Evolutionary conservation across 2,888 invertebrate genomes (phyloP), one percentile per base, ranked within the genome.

Genomic region (Ceraclea dissimilis): DNA sequence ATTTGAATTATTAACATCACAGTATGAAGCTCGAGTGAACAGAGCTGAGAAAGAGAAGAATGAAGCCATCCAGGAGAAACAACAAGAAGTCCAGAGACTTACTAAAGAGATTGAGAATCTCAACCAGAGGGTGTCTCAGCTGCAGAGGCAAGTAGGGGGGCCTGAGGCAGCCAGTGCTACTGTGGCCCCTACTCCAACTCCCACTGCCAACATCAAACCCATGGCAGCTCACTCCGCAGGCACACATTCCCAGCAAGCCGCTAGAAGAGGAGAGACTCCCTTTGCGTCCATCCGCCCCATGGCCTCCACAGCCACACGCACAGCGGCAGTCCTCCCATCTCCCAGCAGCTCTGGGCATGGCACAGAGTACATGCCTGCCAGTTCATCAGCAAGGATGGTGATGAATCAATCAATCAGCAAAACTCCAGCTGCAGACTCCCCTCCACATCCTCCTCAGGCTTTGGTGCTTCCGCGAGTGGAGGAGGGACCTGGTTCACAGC

Each of bases 221-320:
- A 92, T 95, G 87, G 89, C 94, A 2, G 55, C 55, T 16, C 55
- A 55, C 46, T 56, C 56, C 17, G 56, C 52, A n/a, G 76, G 77
- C 51, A 73, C 76, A 61, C 75, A 71, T 1, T 56, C 58, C 4
- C 76, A 75, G 61, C 76, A 75, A 63, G 66, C 79, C 19, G 83
- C 88, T 70, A 81, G 88, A 60, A 85, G 86, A 2, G 82, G 86
- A 4, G 90, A 90, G 68, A 91, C 93, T 1, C 93, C 89, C 0
- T 78, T 94, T 60, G 96, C 95, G 18, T 93, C 94, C 65, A 95
- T 96, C 66, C 80, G 94, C 33, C 95, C 95, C 0, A 93, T 95
- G 82, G 62, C 62, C 2, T 86, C 88, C 1, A 83, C 85, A 52
- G 79, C 80, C 62, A 77, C 83, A 34, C 73, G 86, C 54, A 87